These are phyloP conservation scores for Lithobates pipiens DNA, from an alignment of 2,797 vertebrate species.

Conservation along the genomic window DNA sequence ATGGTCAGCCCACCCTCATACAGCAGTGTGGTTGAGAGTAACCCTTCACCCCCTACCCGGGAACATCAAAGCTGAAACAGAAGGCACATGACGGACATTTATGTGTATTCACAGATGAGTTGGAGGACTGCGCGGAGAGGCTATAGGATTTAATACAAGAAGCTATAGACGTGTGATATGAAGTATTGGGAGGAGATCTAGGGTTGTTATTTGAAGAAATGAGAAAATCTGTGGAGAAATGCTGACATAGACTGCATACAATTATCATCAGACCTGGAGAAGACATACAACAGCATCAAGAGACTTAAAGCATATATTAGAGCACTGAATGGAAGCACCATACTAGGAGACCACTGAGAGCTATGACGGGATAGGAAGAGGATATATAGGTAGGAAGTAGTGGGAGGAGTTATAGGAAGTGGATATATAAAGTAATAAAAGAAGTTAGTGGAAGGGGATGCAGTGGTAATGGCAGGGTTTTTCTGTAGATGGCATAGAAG, in stretches of 20 bases:
- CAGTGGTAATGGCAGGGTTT: too few relatives aligned
- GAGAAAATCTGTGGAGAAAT: slow-evolving; percentile 17
- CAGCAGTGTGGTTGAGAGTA: neutral
- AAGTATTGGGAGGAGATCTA: slow-evolving; percentile 1
- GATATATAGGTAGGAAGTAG: neutral
- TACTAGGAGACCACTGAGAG: neutral
- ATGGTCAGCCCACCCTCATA: slow-evolving; percentile 56
- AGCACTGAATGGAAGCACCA: neutral
- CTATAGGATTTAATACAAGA: slow-evolving; percentile 21
- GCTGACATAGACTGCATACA: neutral
- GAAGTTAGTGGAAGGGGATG: too few relatives aligned
- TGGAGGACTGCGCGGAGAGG: neutral
- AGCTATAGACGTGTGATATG: neutral
- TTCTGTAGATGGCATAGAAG: too few relatives aligned
- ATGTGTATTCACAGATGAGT: neutral
- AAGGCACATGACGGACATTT: neutral
- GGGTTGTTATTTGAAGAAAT: slow-evolving; percentile 26
- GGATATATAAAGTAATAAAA: neutral
- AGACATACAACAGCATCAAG: neutral
- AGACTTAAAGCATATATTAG: neutral
- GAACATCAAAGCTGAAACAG: neutral
- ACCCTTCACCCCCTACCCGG: neutral
- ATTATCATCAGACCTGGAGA: neutral
- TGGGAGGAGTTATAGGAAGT: neutral
- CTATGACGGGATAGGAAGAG: neutral